Evolutionary conservation across 2,797 vertebrate genomes (phyloP).

Genomic region (Crax fasciolata): DNA sequence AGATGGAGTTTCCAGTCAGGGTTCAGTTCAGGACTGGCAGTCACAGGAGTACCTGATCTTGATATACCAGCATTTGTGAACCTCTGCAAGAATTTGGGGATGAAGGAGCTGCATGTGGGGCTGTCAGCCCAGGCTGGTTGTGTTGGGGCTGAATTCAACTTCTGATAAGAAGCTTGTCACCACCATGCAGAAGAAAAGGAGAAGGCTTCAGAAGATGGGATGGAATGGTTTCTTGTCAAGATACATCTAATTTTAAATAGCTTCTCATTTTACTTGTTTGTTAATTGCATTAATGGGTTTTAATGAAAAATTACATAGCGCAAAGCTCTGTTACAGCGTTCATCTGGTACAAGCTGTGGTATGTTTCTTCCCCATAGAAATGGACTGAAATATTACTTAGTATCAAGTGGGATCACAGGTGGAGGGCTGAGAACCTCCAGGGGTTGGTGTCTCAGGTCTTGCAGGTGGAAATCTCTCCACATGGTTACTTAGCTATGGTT

Average conservation of each 20-base stretch:
- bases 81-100: neutral
- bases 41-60: neutral
- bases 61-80: neutral
- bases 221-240: neutral
- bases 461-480: fast-evolving
- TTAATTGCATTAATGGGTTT: neutral
- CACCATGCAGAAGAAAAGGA: neutral
- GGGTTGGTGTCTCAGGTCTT: neutral
- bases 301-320: neutral
- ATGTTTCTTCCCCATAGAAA: neutral
- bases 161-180: neutral
- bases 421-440: neutral
- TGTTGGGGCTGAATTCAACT: neutral
- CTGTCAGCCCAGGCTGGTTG: neutral
- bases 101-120: neutral
- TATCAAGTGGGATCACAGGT: neutral
- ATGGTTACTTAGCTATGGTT: neutral
- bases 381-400: neutral
- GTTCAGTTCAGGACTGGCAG: neutral
- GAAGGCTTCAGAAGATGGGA: neutral
- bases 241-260: neutral
- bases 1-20: neutral
- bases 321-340: neutral
- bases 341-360: neutral
- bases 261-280: neutral